These are phyloP conservation scores for Alitta virens DNA, from an alignment of 2,888 invertebrate species.

Conservation along the genomic window DNA sequence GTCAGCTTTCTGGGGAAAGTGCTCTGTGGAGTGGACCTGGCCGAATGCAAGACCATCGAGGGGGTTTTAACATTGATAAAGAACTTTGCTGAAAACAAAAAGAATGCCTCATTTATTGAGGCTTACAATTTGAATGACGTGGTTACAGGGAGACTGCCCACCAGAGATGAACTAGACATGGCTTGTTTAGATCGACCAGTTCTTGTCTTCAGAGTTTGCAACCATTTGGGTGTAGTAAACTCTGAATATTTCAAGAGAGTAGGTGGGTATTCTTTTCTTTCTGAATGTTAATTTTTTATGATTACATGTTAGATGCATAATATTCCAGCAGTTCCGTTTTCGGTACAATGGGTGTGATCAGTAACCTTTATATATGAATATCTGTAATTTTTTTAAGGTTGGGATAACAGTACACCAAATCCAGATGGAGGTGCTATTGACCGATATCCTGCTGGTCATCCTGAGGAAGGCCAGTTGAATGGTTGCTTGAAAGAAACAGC, in stretches of 20 bases:
- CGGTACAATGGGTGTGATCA: too few relatives aligned
- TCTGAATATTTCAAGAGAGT: conserved; percentile 19
- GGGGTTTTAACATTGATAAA: not conserved
- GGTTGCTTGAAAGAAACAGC: conserved; percentile 26
- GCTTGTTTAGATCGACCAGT: conserved; percentile 27
- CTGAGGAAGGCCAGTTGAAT: conserved; percentile 17
- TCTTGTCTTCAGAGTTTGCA: conserved; percentile 22
- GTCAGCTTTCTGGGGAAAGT: conserved; percentile 12
- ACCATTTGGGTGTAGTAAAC: conserved; percentile 25
- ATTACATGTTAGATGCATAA: too few relatives aligned
- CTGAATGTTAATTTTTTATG: too few relatives aligned
- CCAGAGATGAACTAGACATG: conserved; percentile 25
- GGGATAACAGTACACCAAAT: conserved; percentile 7
- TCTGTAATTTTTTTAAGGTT: not conserved
- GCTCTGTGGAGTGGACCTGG: conserved; percentile 8
- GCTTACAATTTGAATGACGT: conserved; percentile 27
- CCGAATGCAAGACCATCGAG: not conserved
- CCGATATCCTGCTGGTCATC: conserved; percentile 23
- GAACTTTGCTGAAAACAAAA: not conserved
- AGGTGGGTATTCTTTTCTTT: conserved; percentile 17
- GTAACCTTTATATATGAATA: too few relatives aligned
- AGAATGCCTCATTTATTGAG: conserved; percentile 14
- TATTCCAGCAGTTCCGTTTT: not conserved
- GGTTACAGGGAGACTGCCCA: conserved; percentile 25
- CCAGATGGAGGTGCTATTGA: conserved; percentile 24